Base-by-base conservation (phyloP, 2,113 vertebrate genomes). In the Platichthys stellatus region DNA sequence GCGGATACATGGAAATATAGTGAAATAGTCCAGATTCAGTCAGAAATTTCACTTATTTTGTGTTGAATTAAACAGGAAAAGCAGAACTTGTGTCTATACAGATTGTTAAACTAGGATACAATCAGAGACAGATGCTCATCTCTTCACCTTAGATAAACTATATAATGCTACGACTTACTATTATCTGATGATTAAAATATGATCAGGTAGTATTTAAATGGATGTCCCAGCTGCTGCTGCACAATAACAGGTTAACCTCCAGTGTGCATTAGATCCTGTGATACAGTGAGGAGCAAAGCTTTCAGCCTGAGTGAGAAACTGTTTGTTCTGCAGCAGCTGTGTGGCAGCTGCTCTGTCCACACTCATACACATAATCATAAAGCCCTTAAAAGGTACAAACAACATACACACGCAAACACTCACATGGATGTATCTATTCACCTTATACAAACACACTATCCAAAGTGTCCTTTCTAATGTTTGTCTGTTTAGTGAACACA, bases 271-370 rank as follows among this genome's bases (percentile, higher is more conserved):
- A 68, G 31, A 38, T 28, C 54, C 28, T 79, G 69, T 51, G 53
- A 60, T 64, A 40, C 1, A 8, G 8, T 6, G 35, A 14, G 12
- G 71, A 61, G 13, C 2, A 24, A 68, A 71, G 69, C 81, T 73
- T 66, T 84, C 65, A 78, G 45, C 54, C 38, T 15, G 17, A 56
- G 73, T 74, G 53, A 62, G 18, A 43, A 76, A 35, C 17, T 83
- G 88, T 90, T 90, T 92, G 83, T 67, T 89, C 53, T 78, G 57
- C n/a, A 78, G 82, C 88, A 89, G 81, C 78, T 85, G 85, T 49
- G 31, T 18, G 14, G 45, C 79, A 74, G 86, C 78, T 75, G 76
- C 78, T 79, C 69, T 70, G 51, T 64, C 24, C 71, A 72, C 80
- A 84, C 61, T 67, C 35, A 80, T 9, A 69, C 77, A 74, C 73